Evolutionary conservation across 1,140 invertebrate genomes (phyloP).

Genomic region (Phthorimaea operculella): DNA sequence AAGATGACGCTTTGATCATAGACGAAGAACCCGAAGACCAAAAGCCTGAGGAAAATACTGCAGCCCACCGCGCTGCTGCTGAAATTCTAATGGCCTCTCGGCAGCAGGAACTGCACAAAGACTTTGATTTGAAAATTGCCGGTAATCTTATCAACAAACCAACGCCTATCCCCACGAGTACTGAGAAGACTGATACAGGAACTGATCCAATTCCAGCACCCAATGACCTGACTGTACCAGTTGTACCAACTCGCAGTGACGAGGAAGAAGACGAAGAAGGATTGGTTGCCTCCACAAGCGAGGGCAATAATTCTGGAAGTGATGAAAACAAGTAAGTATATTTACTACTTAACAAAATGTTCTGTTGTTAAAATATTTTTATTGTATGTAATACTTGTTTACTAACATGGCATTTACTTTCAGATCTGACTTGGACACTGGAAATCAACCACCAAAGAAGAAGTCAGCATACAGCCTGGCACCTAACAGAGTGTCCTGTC

Average conservation of each 20-base stretch:
- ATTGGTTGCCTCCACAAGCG: slow-evolving; percentile 77
- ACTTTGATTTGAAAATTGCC: slow-evolving; percentile 65
- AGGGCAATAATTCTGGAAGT: slow-evolving; percentile 83
- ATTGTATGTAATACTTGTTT: background rate
- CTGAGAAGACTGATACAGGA: slow-evolving; percentile 78
- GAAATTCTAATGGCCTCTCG: slow-evolving; percentile 65
- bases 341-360: background rate
- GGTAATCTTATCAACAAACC: slow-evolving; percentile 64
- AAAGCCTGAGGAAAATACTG: slow-evolving; percentile 57
- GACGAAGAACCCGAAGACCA: slow-evolving; percentile 70
- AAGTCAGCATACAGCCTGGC: slow-evolving; percentile 95
- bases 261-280: slow-evolving; percentile 79
- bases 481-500: slow-evolving; percentile 91
- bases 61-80: slow-evolving; percentile 66
- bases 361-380: slow-evolving; percentile 5
- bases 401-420: slow-evolving; percentile 19
- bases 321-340: slow-evolving; percentile 77
- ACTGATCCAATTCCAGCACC: slow-evolving; percentile 24
- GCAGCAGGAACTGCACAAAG: slow-evolving; percentile 55
- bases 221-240: slow-evolving; percentile 34
- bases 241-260: slow-evolving; percentile 57
- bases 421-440: slow-evolving; percentile 71
- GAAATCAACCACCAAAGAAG: slow-evolving; percentile 75
- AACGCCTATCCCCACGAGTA: slow-evolving; percentile 69
- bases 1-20: slow-evolving; percentile 74